A percentile compares a stretch with the other conserved stretches of the same genome.
These are phyloP conservation scores for Sparus aurata DNA, from an alignment of 2,797 vertebrate species.

Conservation along the genomic window DNA sequence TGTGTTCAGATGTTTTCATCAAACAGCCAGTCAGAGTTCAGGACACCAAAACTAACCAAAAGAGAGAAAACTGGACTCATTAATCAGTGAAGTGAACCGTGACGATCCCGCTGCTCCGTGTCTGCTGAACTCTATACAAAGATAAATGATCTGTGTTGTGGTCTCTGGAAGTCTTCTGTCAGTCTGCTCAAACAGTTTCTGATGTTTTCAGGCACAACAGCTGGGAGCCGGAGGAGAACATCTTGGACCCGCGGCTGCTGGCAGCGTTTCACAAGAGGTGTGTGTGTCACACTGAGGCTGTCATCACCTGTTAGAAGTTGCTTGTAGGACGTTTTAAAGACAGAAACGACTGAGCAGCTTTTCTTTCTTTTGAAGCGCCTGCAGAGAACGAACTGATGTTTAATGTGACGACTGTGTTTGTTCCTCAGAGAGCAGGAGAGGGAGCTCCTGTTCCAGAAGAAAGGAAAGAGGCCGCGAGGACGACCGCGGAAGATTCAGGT, in stretches of 20 bases:
- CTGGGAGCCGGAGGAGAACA: conserved; percentile 97
- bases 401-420: not conserved
- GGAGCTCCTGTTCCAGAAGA: conserved; percentile 91
- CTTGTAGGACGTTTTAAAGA: too few species aligned
- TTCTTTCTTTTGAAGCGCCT: not conserved
- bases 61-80: too few species aligned
- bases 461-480: conserved; percentile 91
- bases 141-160: too few species aligned
- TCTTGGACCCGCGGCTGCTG: conserved; percentile 92
- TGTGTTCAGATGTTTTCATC: too few species aligned
- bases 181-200: not conserved
- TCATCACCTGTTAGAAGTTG: too few species aligned
- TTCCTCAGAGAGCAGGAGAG: conserved; percentile 90
- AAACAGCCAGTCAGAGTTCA: too few species aligned
- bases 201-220: conserved; percentile 92
- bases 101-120: too few species aligned
- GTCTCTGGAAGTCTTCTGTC: too few species aligned
- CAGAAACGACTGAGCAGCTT: too few species aligned
- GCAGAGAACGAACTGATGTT: not conserved
- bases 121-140: too few species aligned
- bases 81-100: too few species aligned
- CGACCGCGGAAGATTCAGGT: conserved; percentile 91
- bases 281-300: not conserved
- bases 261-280: conserved; percentile 95
- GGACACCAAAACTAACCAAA: too few species aligned